Conservation (phyloP, 2,113 vertebrate species). For the Macquaria australasica region DNA sequence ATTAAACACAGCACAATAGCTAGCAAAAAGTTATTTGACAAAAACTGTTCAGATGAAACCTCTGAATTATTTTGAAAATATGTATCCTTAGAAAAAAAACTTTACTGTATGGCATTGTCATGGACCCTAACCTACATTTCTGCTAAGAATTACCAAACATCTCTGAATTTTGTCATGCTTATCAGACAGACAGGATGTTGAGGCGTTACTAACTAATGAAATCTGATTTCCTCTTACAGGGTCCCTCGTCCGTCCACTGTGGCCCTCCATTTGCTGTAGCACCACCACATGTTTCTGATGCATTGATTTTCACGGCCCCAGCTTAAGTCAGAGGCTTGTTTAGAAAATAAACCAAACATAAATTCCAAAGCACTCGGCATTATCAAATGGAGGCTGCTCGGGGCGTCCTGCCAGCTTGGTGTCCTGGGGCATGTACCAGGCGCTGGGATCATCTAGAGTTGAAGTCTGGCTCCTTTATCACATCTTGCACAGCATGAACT, state of each 20-base stretch:
- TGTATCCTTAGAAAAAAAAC: neutral
- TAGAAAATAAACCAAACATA: conserved; percentile 39
- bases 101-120: neutral
- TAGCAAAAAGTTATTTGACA: neutral
- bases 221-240: conserved; percentile 61
- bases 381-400: conserved; percentile 30
- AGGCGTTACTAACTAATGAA: conserved; percentile 57
- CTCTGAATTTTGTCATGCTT: conserved; percentile 52
- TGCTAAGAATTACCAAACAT: conserved; percentile 49
- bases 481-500: conserved; percentile 13
- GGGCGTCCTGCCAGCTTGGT: conserved; percentile 16
- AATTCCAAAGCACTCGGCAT: conserved; percentile 20
- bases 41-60: neutral
- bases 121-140: conserved; percentile 47
- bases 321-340: conserved; percentile 53
- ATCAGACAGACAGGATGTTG: conserved; percentile 68
- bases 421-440: conserved; percentile 23
- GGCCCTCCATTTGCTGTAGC: conserved; percentile 8
- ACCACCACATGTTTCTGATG: conserved; percentile 73
- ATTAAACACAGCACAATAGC: neutral
- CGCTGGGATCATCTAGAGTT: conserved; percentile 28
- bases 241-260: conserved; percentile 30
- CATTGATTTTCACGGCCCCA: conserved; percentile 58
- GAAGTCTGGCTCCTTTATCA: conserved; percentile 14
- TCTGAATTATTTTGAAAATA: conserved; percentile 19